Evolutionary conservation across 2,113 vertebrate species (phyloP).

Genomic region (Brachypteracias leptosomus): DNA sequence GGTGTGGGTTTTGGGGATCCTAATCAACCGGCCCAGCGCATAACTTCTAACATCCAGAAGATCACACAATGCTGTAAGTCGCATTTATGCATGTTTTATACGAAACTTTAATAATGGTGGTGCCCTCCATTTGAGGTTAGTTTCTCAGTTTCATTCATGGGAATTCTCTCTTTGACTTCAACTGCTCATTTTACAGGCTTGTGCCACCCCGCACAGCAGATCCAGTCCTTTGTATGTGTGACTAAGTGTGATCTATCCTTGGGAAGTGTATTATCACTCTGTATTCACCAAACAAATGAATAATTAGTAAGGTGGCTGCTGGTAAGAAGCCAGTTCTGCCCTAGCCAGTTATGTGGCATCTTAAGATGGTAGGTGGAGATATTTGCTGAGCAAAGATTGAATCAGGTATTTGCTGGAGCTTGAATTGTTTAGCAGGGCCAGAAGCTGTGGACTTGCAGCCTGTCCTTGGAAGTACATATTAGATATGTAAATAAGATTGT

Average conservation of each 20-base stretch:
- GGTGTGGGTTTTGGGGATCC: constrained; percentile 63
- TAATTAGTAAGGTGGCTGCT: neutral
- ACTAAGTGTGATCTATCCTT: neutral
- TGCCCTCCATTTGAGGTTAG: fast-evolving
- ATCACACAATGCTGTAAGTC: constrained; percentile 83
- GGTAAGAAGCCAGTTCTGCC: neutral
- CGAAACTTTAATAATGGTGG: neutral
- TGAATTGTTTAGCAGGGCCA: neutral
- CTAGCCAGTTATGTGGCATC: neutral
- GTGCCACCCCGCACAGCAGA: neutral
- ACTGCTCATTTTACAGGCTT: neutral
- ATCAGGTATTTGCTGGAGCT: neutral
- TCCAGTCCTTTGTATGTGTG: neutral
- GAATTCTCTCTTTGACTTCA: neutral
- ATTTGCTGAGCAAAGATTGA: neutral
- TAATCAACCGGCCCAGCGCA: constrained; percentile 73
- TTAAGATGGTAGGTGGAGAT: neutral
- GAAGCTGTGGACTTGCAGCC: neutral
- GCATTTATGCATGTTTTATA: neutral
- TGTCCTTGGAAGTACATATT: neutral
- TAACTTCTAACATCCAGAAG: constrained; percentile 83
- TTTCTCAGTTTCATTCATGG: neutral
- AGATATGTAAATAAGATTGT: neutral
- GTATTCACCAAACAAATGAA: neutral
- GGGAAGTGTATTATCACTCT: neutral